Evolutionary conservation across 2,113 vertebrate genomes (phyloP).

Genomic region (Numenius arquata): DNA sequence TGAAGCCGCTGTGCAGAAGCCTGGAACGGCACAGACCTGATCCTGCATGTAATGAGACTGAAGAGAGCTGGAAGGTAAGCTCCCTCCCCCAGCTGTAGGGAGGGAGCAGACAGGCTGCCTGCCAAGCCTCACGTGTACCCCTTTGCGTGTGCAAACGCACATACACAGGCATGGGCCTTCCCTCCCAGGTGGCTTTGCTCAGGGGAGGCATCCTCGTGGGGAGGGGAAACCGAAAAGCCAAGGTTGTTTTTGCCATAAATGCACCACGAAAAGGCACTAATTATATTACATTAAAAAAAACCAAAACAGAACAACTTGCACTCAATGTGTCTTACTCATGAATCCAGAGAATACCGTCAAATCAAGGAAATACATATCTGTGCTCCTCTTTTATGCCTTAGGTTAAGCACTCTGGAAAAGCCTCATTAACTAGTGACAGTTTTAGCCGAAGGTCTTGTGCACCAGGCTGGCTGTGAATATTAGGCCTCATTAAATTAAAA

Average conservation of each 20-base stretch:
- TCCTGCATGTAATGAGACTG: conserved; percentile 76
- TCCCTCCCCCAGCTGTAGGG: background rate
- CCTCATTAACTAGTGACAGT: conserved; percentile 24
- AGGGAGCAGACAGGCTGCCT: conserved; percentile 21
- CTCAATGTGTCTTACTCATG: background rate
- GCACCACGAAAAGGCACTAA: background rate
- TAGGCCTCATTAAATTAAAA: conserved; percentile 52
- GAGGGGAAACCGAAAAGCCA: background rate
- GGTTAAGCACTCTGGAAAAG: conserved; percentile 30
- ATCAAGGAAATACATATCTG: background rate
- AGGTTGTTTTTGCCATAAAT: background rate
- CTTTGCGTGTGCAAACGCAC: background rate
- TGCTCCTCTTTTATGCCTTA: background rate
- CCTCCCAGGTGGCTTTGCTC: background rate
- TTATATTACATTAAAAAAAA: background rate
- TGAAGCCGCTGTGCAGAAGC: conserved; percentile 58
- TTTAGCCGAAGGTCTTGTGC: background rate
- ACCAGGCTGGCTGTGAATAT: conserved; percentile 9
- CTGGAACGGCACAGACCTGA: conserved; percentile 72
- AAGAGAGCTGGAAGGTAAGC: conserved; percentile 54
- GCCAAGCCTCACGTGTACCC: background rate
- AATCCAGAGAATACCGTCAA: background rate
- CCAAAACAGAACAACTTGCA: background rate
- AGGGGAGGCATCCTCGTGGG: background rate
- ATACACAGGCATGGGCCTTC: background rate